Percentiles rank a stretch among this genome's conserved stretches.
Conservation (phyloP, 2,888 invertebrate genomes). For the Drosophila histrio region DNA sequence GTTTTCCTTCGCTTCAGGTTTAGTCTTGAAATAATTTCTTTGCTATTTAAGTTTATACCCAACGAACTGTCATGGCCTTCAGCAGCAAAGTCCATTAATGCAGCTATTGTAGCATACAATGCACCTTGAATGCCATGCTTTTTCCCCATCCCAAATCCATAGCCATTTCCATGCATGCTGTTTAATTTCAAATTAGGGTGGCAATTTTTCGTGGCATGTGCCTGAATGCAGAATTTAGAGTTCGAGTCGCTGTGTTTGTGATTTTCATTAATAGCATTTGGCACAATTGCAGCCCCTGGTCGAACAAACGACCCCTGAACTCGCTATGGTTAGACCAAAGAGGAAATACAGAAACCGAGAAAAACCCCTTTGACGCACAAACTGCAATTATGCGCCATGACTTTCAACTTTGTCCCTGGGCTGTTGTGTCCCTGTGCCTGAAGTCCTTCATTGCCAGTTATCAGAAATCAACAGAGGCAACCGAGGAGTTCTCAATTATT, state of each 20-base stretch:
- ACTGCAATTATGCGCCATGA: conserved; percentile 68
- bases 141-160: background rate
- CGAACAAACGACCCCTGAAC: conserved; percentile 1
- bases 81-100: conserved; percentile 32
- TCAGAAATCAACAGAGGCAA: conserved; percentile 49
- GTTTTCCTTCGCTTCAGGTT: background rate
- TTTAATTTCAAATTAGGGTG: conserved; percentile 75
- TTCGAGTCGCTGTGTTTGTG: conserved; percentile 51
- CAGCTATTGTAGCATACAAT: conserved; percentile 32
- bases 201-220: conserved; percentile 65
- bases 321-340: background rate
- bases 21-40: conserved; percentile 37
- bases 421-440: background rate
- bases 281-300: conserved; percentile 54
- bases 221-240: background rate
- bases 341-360: no score
- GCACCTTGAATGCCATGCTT: conserved; percentile 39
- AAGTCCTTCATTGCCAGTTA: conserved; percentile 38
- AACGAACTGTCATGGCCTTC: background rate
- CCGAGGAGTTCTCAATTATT: conserved; percentile 2
- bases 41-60: conserved; percentile 31
- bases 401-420: conserved; percentile 45
- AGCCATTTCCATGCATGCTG: conserved; percentile 15
- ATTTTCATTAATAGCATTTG: conserved; percentile 76
- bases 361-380: conserved; percentile 50